Percentiles rank a stretch among this genome's conserved stretches.
Evolutionary conservation across 2,797 vertebrate genomes (phyloP).

Genomic region (Steatocranus sp.): DNA sequence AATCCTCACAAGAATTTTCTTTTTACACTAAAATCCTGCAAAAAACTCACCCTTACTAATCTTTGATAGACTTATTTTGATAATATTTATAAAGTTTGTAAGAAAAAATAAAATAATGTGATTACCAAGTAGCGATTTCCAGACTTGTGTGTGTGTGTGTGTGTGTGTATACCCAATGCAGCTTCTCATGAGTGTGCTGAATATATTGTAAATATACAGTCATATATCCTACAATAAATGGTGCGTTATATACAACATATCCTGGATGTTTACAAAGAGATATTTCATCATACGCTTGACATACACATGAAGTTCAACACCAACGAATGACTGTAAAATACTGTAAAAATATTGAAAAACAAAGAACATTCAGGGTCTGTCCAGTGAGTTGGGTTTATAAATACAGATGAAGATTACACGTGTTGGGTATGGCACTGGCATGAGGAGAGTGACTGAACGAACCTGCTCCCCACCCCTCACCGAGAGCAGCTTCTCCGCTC

Average conservation of each 20-base stretch:
- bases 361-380: slow-evolving; percentile 72
- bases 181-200: slow-evolving; percentile 49
- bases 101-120: slow-evolving; percentile 11
- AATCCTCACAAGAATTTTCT: not conserved
- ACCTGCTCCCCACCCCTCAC: not conserved
- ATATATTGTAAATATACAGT: slow-evolving; percentile 70
- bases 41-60: slow-evolving; percentile 31
- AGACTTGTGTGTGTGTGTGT: slow-evolving; percentile 29
- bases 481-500: slow-evolving; percentile 25
- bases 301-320: slow-evolving; percentile 52
- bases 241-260: slow-evolving; percentile 60
- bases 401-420: slow-evolving; percentile 41
- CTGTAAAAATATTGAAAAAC: slow-evolving; percentile 62
- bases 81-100: slow-evolving; percentile 49
- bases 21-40: not conserved
- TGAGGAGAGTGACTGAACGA: slow-evolving; percentile 21
- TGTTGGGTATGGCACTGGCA: slow-evolving; percentile 42
- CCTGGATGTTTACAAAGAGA: slow-evolving; percentile 56
- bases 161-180: slow-evolving; percentile 35
- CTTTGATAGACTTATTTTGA: slow-evolving; percentile 39
- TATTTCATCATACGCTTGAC: slow-evolving; percentile 55
- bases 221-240: slow-evolving; percentile 69
- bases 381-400: slow-evolving; percentile 57
- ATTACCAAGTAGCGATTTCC: slow-evolving; percentile 39
- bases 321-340: slow-evolving; percentile 64